These are phyloP conservation scores for Aphidius colemani DNA, from an alignment of 2,888 invertebrate genomes.

Conservation along the genomic window DNA sequence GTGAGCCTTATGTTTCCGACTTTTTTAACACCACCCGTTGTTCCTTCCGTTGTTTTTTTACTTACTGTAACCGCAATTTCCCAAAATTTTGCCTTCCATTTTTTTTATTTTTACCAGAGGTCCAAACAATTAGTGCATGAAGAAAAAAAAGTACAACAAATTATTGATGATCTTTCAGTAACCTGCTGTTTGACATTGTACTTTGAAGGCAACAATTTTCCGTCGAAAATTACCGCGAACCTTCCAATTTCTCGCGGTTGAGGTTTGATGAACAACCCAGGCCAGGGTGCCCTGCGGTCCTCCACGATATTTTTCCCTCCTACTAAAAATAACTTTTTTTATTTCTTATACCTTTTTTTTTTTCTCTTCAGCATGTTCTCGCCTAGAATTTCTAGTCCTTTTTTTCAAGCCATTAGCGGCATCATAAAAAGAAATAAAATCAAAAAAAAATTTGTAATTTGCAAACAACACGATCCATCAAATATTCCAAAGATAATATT, in stretches of 20 bases:
- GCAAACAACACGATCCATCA: no score
- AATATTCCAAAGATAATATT: no score
- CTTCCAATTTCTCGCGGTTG: constrained; percentile 30
- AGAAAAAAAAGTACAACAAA: constrained; percentile 4
- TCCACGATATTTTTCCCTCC: constrained; percentile 18
- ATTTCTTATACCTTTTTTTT: background rate
- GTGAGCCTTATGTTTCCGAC: constrained; percentile 8
- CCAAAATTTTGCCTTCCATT: background rate
- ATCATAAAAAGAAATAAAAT: background rate
- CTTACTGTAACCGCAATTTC: background rate
- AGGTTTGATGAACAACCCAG: constrained; percentile 39
- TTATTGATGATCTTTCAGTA: constrained; percentile 7
- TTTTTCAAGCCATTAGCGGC: background rate
- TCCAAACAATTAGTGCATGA: background rate
- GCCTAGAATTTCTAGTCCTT: constrained; percentile 17
- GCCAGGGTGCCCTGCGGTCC: constrained; percentile 22
- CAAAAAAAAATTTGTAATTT: background rate
- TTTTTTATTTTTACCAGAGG: no score
- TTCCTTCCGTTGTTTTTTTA: background rate
- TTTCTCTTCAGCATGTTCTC: background rate
- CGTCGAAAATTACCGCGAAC: constrained; percentile 26
- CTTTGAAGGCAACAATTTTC: constrained; percentile 29
- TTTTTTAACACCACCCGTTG: constrained; percentile 7
- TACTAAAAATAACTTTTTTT: background rate
- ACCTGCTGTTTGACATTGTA: constrained; percentile 18